Evolutionary conservation across 2,888 invertebrate genomes (phyloP), one percentile per base, ranked within the genome.

Genomic region (Aphrophora alni): DNA sequence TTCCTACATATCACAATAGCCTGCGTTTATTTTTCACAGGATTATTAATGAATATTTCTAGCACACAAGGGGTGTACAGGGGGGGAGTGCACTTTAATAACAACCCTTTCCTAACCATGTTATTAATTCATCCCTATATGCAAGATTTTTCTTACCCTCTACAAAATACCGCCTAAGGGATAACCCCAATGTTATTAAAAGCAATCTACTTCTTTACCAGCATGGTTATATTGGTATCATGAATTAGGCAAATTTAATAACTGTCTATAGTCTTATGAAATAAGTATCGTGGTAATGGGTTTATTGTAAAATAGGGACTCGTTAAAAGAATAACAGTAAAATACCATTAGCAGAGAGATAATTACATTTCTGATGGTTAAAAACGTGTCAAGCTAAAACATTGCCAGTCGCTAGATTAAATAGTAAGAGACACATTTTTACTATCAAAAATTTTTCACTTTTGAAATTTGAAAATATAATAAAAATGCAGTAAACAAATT

Each of bases 151-250:
- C 21, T 59, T 7, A 1, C 21, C 21, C 59, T 21, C 21, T 21
- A 59, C 21, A 21, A 21, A 59, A 59, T 21, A 3, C 59, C 59
- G 59, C 59, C 59, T 14, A 59, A 59, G 21, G 21, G 59, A 21
- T 59, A 21, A 3, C 5, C 59, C 59, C 59, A n/a, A 5, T 33
- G 12, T 59, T 59, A 59, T 59, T 59, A 59, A 59, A 59, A 59
- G 59, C 59, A 59, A 59, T 59, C 59, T 10, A 21, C 21, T 5
- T 14, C 59, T 21, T 59, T 59, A 59, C 59, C 59, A n/a, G 59
- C 78, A 28, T 72, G 72, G 72, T 72, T 72, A 78, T 78, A 78
- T 72, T 72, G 71, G 72, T 71, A 72, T 78, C 38, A 78, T 24
- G 44, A 24, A 59, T 72, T 78, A 59, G 4, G 2, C 4, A 59